Evolutionary conservation across 2,888 invertebrate genomes (phyloP), one percentile per base, ranked within the genome.

Genomic region (Teleogryllus oceanicus): DNA sequence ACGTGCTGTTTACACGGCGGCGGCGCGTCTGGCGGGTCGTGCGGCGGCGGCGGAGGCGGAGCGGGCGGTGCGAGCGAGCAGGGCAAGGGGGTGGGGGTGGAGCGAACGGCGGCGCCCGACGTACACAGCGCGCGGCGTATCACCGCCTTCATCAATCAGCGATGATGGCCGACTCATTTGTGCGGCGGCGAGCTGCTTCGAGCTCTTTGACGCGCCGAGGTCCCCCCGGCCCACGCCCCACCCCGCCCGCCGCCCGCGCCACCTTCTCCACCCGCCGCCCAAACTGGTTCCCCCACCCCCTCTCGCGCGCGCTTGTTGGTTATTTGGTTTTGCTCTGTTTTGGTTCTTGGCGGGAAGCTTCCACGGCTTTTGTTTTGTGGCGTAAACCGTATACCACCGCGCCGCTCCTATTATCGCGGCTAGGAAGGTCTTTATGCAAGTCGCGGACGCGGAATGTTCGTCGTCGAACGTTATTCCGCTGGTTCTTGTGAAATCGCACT

Each of bases 91-190:
- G 1, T 5, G 62, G 13, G 62, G 4, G 62, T 1, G 37, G 37
- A 8, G 37, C 37, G 37, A 37, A 8, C 37, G 37, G 37, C 37
- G 37, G 37, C 37, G 37, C 37, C 37, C 8, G 37, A 37, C 37
- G 37, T 37, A 37, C 37, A 37, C 8, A 5, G 37, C 37, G 37
- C 8, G 8, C 62, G 16, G 62, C 62, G 62, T 62, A 62, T 62
- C 62, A 62, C 62, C 62, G 62, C 62, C 62, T 62, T 62, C 62
- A 62, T 62, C 62, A 62, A 62, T 62, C 62, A 62, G 62, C n/a
- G 62, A 62, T 62, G 62, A 62, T 62, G 62, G 16, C n/a, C 62
- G 62, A 62, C 62, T 62, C 62, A 62, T 62, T 62, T 62, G 62
- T 62, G 62, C 62, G n/a, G 62, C 62, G 62, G 62, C 62, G 62